Evolutionary conservation across 2,888 invertebrate species (phyloP).

Genomic region (Aradus depressus): DNA sequence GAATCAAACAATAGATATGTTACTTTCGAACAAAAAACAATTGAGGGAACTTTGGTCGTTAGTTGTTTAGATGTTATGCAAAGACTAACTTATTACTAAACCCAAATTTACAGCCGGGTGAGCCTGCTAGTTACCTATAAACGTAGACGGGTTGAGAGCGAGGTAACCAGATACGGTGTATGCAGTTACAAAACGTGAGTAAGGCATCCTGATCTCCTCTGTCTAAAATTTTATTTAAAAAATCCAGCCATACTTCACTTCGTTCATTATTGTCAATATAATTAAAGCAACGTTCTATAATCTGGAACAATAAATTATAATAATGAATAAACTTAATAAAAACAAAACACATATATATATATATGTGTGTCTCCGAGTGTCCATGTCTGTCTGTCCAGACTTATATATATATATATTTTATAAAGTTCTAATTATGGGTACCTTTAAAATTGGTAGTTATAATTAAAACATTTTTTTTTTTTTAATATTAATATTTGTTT

Average conservation of each 20-base stretch:
- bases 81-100: background rate
- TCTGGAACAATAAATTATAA: slow-evolving; percentile 15
- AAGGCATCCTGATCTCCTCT: slow-evolving; percentile 12
- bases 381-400: too few species aligned
- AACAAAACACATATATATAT: too few species aligned
- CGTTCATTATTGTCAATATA: slow-evolving; percentile 4
- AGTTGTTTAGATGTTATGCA: background rate
- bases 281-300: background rate
- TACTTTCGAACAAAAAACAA: background rate
- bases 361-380: too few species aligned
- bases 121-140: slow-evolving; percentile 8
- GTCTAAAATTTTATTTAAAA: slow-evolving; percentile 16
- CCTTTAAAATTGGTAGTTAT: too few species aligned
- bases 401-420: too few species aligned
- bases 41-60: too few species aligned
- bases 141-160: slow-evolving; percentile 10
- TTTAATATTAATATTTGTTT: too few species aligned
- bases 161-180: slow-evolving; percentile 19
- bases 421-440: too few species aligned
- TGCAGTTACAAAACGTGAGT: slow-evolving; percentile 7
- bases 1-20: background rate
- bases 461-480: too few species aligned
- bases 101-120: too few species aligned
- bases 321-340: background rate
- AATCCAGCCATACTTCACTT: slow-evolving; percentile 18